Conservation (phyloP, 2,888 invertebrate species). For the Dioctria rufipes region DNA sequence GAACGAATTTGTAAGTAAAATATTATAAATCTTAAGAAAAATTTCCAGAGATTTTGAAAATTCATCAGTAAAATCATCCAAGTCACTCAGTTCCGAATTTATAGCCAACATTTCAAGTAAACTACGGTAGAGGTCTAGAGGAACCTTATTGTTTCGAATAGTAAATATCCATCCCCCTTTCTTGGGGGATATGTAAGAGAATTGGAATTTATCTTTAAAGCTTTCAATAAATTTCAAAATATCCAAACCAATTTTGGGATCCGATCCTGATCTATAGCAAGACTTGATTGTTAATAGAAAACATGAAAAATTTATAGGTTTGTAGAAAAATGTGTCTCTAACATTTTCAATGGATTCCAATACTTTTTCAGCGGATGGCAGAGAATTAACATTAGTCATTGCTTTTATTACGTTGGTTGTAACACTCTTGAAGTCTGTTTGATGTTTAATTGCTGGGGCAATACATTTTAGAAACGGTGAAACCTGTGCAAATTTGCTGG, state of each 20-base stretch:
- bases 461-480: slow-evolving; percentile 23
- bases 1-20: slow-evolving; percentile 61
- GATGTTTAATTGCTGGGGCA: not conserved
- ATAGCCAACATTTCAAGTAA: slow-evolving; percentile 73
- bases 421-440: not conserved
- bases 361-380: slow-evolving; percentile 61
- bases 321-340: slow-evolving; percentile 58
- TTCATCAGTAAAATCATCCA: slow-evolving; percentile 61
- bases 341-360: slow-evolving; percentile 64
- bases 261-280: slow-evolving; percentile 1
- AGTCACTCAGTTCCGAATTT: slow-evolving; percentile 69
- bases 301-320: slow-evolving; percentile 64
- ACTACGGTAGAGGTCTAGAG: slow-evolving; percentile 74
- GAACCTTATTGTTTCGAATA: slow-evolving; percentile 72
- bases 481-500: slow-evolving; percentile 62
- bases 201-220: slow-evolving; percentile 61
- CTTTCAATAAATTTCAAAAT: slow-evolving; percentile 62
- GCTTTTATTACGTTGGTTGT: not conserved
- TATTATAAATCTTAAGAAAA: slow-evolving; percentile 63
- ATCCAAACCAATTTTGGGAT: slow-evolving; percentile 55
- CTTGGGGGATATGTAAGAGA: slow-evolving; percentile 57
- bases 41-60: slow-evolving; percentile 52
- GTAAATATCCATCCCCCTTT: slow-evolving; percentile 67
- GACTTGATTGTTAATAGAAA: slow-evolving; percentile 63
- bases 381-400: slow-evolving; percentile 53